A percentile compares a stretch with the other conserved stretches of the same genome.
These are phyloP conservation scores for Neopipo cinnamomea DNA, from an alignment of 2,113 vertebrate species.

Conservation along the genomic window DNA sequence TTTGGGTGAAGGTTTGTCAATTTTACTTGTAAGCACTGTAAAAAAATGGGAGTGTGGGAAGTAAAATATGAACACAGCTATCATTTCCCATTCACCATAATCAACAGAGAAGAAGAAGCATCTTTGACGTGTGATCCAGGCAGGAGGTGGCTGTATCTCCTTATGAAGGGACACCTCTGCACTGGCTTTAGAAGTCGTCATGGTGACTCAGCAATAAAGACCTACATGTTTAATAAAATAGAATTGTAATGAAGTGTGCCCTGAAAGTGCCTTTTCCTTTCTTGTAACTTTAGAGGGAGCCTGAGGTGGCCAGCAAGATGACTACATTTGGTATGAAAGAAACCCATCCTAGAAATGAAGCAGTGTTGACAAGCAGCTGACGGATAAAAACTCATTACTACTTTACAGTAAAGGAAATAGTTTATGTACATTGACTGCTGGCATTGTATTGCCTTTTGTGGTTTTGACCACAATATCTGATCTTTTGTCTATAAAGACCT, in stretches of 20 bases:
- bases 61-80: background rate
- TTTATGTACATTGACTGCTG: background rate
- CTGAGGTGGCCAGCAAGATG: background rate
- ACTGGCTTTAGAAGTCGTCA: background rate
- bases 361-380: background rate
- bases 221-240: background rate
- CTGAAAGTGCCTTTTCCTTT: background rate
- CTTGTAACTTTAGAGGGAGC: background rate
- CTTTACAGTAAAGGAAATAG: background rate
- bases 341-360: background rate
- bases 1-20: background rate
- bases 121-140: background rate
- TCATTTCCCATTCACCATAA: background rate
- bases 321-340: background rate
- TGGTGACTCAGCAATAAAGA: background rate
- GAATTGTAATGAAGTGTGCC: background rate
- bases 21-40: background rate
- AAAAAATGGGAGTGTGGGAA: background rate
- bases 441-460: background rate
- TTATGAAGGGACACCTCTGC: background rate
- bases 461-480: background rate
- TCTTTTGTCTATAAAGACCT: background rate
- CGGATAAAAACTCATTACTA: background rate
- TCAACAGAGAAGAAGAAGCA: background rate
- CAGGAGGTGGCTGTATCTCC: rapidly evolving